Base-by-base conservation (phyloP, 2,888 invertebrate species). In the Mythimna impura region DNA sequence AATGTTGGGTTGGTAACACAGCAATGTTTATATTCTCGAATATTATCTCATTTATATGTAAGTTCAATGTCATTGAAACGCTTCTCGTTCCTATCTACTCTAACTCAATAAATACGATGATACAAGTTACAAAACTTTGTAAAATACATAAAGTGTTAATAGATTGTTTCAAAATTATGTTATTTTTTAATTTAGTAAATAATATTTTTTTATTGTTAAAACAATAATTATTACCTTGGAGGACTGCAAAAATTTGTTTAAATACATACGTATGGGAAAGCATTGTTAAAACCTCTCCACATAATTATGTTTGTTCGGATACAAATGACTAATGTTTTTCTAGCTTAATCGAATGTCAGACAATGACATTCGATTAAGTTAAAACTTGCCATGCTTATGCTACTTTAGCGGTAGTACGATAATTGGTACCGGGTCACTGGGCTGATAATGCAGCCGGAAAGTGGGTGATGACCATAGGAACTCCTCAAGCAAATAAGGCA, bases 31-130 rank as follows among this genome's bases (percentile, higher is more conserved):
- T 36, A 54, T 68, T 43, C 4, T 62, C 30, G n/a, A 68, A 61
- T 63, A 61, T 77, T 71, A 82, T 66, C 47, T 69, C 69, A 76
- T 52, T 43, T 43, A 54, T 30, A 20, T 47, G 47, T 47, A 70
- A 77, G 81, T 72, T 81, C 77, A 84, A 61, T 73, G 78, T 14
- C 78, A 76, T 55, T 57, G 43, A 66, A 64, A 43, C 54, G 64
- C 61, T 57, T 67, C 57, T 54, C 10, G 17, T 6, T 36, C 57
- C 12, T 55, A 62, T 47, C 63, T 22, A 58, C 57, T 50, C 22
- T 36, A 30, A 50, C 4, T 30, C 12, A 10, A 12, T 22, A n/a
- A 47, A 54, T 10, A 40, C 25, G 52, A 63, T 54, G 20, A 52
- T 20, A 52, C 17, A 50, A 75, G 36, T 22, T 25, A 50, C 10